These are phyloP conservation scores for Pachydiplax longipennis DNA, from an alignment of 2,888 invertebrate genomes.

Conservation along the genomic window DNA sequence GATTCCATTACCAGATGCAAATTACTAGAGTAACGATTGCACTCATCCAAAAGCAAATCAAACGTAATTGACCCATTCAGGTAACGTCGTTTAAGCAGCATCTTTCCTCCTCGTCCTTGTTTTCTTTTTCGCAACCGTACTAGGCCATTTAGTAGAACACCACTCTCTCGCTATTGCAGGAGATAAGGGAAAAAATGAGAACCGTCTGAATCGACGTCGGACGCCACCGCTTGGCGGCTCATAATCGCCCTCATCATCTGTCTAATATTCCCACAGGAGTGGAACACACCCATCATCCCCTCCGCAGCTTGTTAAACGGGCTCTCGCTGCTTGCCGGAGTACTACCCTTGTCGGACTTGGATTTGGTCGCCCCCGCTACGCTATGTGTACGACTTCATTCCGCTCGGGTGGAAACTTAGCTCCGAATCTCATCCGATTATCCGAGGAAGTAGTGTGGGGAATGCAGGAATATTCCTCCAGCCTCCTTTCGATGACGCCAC, in stretches of 20 bases:
- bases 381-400: conserved; percentile 9
- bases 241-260: not conserved
- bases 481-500: not conserved
- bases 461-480: not conserved
- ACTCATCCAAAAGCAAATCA: too few relatives aligned
- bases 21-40: too few relatives aligned
- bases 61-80: too few relatives aligned
- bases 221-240: not conserved
- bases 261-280: not conserved
- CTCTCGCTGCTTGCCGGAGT: not conserved
- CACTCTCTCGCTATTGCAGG: not conserved
- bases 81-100: too few relatives aligned
- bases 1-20: too few relatives aligned
- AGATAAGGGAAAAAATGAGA: not conserved
- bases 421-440: conserved; percentile 32
- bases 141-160: not conserved
- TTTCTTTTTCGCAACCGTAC: not conserved
- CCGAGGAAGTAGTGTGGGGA: not conserved
- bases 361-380: not conserved
- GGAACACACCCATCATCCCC: not conserved
- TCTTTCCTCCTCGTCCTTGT: too few relatives aligned
- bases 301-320: not conserved
- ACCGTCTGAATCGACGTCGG: not conserved
- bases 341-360: not conserved
- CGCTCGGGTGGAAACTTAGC: conserved; percentile 5